phyloP scores from a whole-genome alignment of 35 echinoderm and acorn worm genomes.

The Apostichopus japonicus region DNA sequence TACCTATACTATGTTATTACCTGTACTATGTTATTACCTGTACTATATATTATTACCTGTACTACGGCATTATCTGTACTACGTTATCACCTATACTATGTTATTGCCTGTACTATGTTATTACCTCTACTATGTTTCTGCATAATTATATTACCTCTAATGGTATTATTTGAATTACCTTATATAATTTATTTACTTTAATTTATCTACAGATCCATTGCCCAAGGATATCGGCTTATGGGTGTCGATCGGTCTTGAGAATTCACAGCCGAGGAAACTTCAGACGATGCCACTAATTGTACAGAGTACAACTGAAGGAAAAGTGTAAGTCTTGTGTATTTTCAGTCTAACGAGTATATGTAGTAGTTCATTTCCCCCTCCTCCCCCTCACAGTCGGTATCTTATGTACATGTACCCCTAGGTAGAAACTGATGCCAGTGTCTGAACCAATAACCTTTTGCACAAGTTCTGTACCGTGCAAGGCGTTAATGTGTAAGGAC shows the following conservation, averaged over 20 bases:
- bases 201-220: conserved; percentile 65
- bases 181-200: neutral
- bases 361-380: no score
- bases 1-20: no score
- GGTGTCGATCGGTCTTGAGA: conserved; percentile 72
- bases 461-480: no score
- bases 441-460: neutral
- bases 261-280: conserved; percentile 62
- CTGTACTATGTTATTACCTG: no score
- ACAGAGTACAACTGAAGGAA: conserved; percentile 55
- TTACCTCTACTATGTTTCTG: no score
- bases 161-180: no score
- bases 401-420: neutral
- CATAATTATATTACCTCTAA: no score
- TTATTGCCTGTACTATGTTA: no score
- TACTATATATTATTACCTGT: no score
- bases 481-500: no score
- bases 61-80: no score
- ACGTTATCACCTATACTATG: no score
- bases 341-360: neutral
- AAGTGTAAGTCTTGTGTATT: conserved; percentile 12
- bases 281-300: conserved; percentile 68
- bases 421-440: neutral
- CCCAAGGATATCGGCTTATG: conserved; percentile 85
- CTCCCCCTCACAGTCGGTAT: neutral